These are phyloP conservation scores for Phylloscopus trochiloides DNA, from an alignment of 2,113 vertebrate genomes.

Conservation along the genomic window DNA sequence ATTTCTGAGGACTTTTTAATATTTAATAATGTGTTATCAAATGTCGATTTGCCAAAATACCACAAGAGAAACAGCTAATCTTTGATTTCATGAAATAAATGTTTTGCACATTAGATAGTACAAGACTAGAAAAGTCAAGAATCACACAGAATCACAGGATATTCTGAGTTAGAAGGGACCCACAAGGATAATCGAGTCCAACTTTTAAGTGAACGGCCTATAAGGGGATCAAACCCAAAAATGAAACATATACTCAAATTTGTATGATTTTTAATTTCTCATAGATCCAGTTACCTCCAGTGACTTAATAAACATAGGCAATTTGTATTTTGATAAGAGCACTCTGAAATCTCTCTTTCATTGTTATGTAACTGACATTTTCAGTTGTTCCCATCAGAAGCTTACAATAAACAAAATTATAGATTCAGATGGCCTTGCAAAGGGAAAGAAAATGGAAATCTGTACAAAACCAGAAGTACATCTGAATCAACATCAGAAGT, in stretches of 20 bases:
- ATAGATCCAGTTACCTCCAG: not conserved
- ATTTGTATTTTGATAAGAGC: not conserved
- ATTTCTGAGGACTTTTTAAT: not conserved
- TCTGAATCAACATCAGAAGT: not conserved
- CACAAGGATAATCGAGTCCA: not conserved
- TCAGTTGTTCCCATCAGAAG: not conserved
- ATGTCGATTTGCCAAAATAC: not conserved
- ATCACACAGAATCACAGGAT: not conserved
- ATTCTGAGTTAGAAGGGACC: not conserved
- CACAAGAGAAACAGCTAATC: not conserved
- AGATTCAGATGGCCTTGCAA: not conserved
- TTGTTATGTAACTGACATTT: not conserved
- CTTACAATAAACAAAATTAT: not conserved
- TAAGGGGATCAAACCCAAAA: not conserved
- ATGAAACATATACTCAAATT: not conserved
- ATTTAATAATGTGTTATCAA: not conserved
- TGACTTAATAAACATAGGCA: not conserved
- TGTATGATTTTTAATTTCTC: not conserved
- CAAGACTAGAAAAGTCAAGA: not conserved
- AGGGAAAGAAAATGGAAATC: not conserved
- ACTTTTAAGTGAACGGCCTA: not conserved
- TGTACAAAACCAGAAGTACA: not conserved
- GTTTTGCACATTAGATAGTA: not conserved
- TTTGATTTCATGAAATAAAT: not conserved
- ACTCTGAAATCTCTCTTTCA: not conserved